Base-by-base conservation (phyloP, 2,113 vertebrate species). In the Lipophrys pholis region DNA sequence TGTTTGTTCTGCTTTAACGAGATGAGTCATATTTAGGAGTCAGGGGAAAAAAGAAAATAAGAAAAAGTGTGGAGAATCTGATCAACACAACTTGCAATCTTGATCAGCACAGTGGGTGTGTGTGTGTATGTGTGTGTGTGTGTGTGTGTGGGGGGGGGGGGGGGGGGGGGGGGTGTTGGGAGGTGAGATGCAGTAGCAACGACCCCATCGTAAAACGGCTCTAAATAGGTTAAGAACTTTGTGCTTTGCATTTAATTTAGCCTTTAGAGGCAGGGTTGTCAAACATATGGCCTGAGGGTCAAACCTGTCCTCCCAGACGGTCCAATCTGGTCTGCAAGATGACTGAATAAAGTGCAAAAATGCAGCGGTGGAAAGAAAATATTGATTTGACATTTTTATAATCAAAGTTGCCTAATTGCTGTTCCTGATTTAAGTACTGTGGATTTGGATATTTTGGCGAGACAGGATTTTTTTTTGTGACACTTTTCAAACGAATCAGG, bases 121-220 rank as follows among this genome's bases (percentile, higher is more conserved):
- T 45, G 17, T 39, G 46, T 41, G 21, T 39, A 35, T n/a, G 40
- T 51, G 39, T 58, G 50, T 35, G n/a, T n/a, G n/a, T n/a, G n/a
- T n/a, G n/a, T n/a, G n/a, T n/a, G n/a, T n/a, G n/a, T n/a, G n/a
- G n/a, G n/a, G n/a, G n/a, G n/a, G n/a, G n/a, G n/a, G n/a, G n/a
- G n/a, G n/a, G n/a, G n/a, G n/a, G n/a, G n/a, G n/a, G n/a, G n/a
- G n/a, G n/a, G n/a, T n/a, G 21, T 30, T 46, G 11, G 21, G 51
- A 12, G 46, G 43, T 17, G 1, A 76, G 45, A 36, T 49, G 54
- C 68, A 69, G 52, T 58, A 50, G 73, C 41, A 82, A 14, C 45
- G 41, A 58, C 52, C 56, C 72, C 70, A 69, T 73, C 67, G 69
- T 72, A 69, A 71, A 82, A 70, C 9, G 11, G 52, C 17, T 58